These are phyloP conservation scores for Dicerorhinus sumatrensis DNA, from an alignment of 2,113 vertebrate genomes.

Conservation along the genomic window DNA sequence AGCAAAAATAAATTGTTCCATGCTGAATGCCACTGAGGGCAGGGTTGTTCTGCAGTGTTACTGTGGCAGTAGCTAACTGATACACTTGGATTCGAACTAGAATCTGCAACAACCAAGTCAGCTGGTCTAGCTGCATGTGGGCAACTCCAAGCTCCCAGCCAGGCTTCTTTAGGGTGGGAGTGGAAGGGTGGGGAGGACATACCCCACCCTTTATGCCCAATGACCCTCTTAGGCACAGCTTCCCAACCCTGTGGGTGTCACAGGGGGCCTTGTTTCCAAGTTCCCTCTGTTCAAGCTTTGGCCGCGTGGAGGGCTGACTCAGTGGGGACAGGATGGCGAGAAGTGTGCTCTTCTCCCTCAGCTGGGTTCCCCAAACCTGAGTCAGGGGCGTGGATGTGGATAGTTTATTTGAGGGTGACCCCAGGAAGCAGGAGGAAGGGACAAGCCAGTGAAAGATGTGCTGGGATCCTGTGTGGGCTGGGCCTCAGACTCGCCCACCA, in stretches of 20 bases:
- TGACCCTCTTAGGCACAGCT: too few relatives aligned
- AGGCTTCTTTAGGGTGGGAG: not conserved
- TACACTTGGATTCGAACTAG: not conserved
- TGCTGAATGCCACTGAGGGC: not conserved
- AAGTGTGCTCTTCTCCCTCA: not conserved
- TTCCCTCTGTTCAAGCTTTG: not conserved
- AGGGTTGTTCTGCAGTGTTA: accelerated
- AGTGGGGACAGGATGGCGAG: accelerated
- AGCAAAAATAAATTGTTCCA: accelerated
- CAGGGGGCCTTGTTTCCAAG: accelerated
- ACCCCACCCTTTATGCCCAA: not conserved
- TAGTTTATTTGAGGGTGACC: not conserved
- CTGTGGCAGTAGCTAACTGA: not conserved
- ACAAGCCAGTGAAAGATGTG: accelerated
- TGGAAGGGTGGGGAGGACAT: not conserved
- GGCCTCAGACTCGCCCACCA: accelerated
- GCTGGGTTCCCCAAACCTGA: not conserved
- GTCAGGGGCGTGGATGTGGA: accelerated
- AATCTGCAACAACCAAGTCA: not conserved
- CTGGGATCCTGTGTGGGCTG: not conserved
- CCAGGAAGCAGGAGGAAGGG: not conserved
- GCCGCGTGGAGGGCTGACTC: accelerated
- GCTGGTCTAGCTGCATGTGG: not conserved
- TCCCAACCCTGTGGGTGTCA: not conserved
- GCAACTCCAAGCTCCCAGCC: not conserved